Percentiles rank a stretch among this genome's conserved stretches.
These are phyloP conservation scores for Beaufortia kweichowensis DNA, from an alignment of 2,113 vertebrate genomes.

Conservation along the genomic window DNA sequence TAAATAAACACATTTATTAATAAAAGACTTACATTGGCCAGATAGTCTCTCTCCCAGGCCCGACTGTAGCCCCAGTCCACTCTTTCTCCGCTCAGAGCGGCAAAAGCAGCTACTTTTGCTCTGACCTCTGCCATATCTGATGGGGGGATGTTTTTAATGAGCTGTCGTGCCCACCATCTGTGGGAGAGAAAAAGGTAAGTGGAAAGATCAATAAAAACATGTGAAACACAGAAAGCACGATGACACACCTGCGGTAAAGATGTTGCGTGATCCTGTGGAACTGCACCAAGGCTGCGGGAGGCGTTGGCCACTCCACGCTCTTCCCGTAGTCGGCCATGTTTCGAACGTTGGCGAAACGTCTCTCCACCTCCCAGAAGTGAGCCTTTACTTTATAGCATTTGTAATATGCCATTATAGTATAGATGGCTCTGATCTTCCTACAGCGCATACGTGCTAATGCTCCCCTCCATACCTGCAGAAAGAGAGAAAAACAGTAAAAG, in stretches of 20 bases:
- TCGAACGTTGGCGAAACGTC: constrained; percentile 76
- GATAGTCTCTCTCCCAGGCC: constrained; percentile 84
- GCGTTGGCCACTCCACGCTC: constrained; percentile 79
- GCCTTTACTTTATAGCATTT: constrained; percentile 85
- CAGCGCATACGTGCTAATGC: constrained; percentile 82
- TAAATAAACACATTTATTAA: not conserved
- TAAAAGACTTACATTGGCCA: constrained; percentile 79
- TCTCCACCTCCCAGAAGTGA: constrained; percentile 82
- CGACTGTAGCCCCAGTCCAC: constrained; percentile 81
- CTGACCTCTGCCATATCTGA: constrained; percentile 87
- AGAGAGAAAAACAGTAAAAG: not conserved
- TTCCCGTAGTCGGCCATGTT: constrained; percentile 80
- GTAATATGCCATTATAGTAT: constrained; percentile 85
- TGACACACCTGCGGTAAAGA: constrained; percentile 81
- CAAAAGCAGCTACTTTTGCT: constrained; percentile 86
- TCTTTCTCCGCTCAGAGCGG: constrained; percentile 74
- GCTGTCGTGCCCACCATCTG: constrained; percentile 90
- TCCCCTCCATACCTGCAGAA: constrained; percentile 85
- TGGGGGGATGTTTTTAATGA: constrained; percentile 90
- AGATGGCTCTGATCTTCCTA: constrained; percentile 77
- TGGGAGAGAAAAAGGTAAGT: not conserved
- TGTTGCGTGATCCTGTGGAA: constrained; percentile 81
- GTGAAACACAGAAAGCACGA: not conserved
- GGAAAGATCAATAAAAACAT: not conserved
- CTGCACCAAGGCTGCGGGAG: constrained; percentile 73